phyloP scores from a whole-genome alignment of 2,888 invertebrate genomes.

The Meganola albula region DNA sequence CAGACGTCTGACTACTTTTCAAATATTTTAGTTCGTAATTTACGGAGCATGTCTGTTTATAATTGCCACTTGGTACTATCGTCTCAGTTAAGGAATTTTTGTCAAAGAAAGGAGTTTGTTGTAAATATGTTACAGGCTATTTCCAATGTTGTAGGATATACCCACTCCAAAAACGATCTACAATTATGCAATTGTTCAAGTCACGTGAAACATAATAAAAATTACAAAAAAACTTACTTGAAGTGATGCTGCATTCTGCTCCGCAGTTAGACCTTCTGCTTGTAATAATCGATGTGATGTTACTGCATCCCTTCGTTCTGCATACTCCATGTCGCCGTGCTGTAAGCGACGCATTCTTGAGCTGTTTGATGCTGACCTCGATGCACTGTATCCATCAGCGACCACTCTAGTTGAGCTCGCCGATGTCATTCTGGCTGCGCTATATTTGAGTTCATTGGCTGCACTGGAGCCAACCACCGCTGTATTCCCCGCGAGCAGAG shows the following conservation, averaged over 20 bases:
- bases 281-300: conserved; percentile 88
- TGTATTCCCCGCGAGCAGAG: conserved; percentile 62
- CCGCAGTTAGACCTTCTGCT: conserved; percentile 90
- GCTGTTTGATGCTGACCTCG: conserved; percentile 74
- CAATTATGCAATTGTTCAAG: not conserved
- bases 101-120: too few relatives aligned
- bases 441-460: conserved; percentile 87
- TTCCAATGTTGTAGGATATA: not conserved
- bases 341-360: conserved; percentile 80
- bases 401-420: conserved; percentile 85
- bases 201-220: not conserved
- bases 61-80: too few relatives aligned
- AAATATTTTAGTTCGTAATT: too few relatives aligned
- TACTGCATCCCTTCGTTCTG: conserved; percentile 86
- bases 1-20: conserved; percentile 12
- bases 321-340: conserved; percentile 88
- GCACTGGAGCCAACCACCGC: conserved; percentile 54
- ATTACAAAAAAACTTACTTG: conserved; percentile 78
- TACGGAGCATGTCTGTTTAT: too few relatives aligned
- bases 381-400: conserved; percentile 88
- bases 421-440: conserved; percentile 89
- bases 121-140: not conserved
- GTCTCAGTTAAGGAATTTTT: too few relatives aligned
- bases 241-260: conserved; percentile 89
- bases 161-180: not conserved